phyloP scores from a whole-genome alignment of 1,140 invertebrate species.

The Trypoxylus dichotomus region DNA sequence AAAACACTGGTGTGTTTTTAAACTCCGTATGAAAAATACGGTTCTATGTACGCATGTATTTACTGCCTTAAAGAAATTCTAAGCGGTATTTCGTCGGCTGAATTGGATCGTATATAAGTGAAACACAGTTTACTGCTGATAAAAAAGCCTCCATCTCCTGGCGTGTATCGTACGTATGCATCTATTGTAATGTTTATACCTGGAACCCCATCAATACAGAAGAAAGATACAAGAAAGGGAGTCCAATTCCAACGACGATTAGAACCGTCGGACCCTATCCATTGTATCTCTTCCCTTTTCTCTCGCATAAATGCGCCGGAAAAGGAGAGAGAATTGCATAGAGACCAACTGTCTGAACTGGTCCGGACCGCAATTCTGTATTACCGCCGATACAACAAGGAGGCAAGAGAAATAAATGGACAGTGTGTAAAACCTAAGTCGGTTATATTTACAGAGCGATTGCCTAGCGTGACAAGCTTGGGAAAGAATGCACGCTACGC shows the following conservation, averaged over 20 bases:
- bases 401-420: slow-evolving; percentile 21
- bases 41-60: too few relatives aligned
- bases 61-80: not conserved
- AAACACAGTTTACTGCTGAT: not conserved
- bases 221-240: slow-evolving; percentile 22
- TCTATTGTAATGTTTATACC: slow-evolving; percentile 22
- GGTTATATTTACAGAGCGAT: slow-evolving; percentile 23
- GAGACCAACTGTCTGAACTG: slow-evolving; percentile 17
- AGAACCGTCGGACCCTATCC: slow-evolving; percentile 4
- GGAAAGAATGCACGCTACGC: slow-evolving; percentile 16
- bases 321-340: not conserved
- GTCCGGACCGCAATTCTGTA: slow-evolving; percentile 14
- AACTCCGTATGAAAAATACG: too few relatives aligned
- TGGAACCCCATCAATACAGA: slow-evolving; percentile 12
- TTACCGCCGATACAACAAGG: slow-evolving; percentile 12
- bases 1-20: too few relatives aligned
- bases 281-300: slow-evolving; percentile 5
- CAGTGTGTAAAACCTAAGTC: slow-evolving; percentile 18
- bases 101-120: not conserved
- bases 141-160: slow-evolving; percentile 6
- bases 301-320: not conserved
- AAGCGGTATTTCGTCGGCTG: not conserved
- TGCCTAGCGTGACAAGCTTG: slow-evolving; percentile 16
- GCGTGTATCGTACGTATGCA: slow-evolving; percentile 16
- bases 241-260: slow-evolving; percentile 19